Evolutionary conservation across 2,113 vertebrate genomes (phyloP).

Genomic region (Halcyon malimbica): DNA sequence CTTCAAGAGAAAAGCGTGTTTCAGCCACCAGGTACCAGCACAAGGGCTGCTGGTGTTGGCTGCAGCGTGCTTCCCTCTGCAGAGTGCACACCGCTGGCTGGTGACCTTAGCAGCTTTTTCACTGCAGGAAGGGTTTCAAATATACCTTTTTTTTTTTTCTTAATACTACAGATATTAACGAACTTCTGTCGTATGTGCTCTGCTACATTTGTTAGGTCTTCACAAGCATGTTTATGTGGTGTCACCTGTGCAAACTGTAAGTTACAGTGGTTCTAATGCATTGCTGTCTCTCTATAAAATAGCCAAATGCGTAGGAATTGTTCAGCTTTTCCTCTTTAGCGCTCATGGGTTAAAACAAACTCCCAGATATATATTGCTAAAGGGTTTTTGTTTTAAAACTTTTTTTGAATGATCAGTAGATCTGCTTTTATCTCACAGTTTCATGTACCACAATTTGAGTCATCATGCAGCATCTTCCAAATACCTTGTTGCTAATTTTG

Average conservation of each 20-base stretch:
- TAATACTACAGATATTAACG: background rate
- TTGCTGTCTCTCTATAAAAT: background rate
- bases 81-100: background rate
- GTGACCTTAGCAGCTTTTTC: background rate
- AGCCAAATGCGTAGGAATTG: background rate
- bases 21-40: background rate
- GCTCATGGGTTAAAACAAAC: background rate
- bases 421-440: background rate
- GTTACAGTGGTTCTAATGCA: background rate
- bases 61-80: background rate
- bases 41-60: background rate
- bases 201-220: background rate
- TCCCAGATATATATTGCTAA: background rate
- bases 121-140: background rate
- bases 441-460: background rate
- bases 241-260: fast-evolving
- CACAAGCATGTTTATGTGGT: fast-evolving
- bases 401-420: background rate
- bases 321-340: background rate
- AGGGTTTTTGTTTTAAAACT: background rate
- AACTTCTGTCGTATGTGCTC: background rate
- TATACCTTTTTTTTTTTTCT: background rate
- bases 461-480: background rate
- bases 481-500: background rate
- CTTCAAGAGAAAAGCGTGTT: background rate